Base-by-base conservation (phyloP, 2,113 vertebrate species). In the Galeopterus variegatus region DNA sequence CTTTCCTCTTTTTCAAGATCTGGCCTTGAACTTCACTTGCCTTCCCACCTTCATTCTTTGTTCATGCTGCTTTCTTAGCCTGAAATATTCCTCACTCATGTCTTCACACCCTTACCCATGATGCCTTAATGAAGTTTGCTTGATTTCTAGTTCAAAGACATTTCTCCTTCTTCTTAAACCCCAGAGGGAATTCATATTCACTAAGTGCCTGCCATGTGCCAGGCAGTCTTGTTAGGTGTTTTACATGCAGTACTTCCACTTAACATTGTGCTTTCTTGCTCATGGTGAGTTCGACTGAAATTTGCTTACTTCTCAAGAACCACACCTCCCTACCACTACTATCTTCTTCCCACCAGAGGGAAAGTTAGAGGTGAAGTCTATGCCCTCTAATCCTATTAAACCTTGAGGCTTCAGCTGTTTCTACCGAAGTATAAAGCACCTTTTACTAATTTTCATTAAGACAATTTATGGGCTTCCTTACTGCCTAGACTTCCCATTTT, bases 121-220 rank as follows among this genome's bases (percentile, higher is more conserved):
- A 67, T 62, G 36, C 3, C n/a, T 87, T 67, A 88, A 73, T 81
- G 70, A 94, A 58, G 26, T 93, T 76, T 73, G 23, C 85, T 93
- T 84, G 41, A 88, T 80, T 54, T 12, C 26, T 91, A 28, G 1
- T 82, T 93, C 86, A 75, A 91, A 87, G 64, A 62, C 8, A 81
- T 93, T 93, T 90, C 79, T 67, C 48, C 77, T 94, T 75, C 36
- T 56, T 70, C 31, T 7, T 75, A 26, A 69, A 92, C 6, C 58
- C 28, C 60, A 50, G 58, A 84, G 26, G 65, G 33, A 76, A 52
- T 91, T 79, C 48, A 26, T 77, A 26, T 50, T 93, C 45, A 54
- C 48, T 5, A 5, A 79, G 36, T 84, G 41, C 50, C 50, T 88
- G 33, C 45, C 67, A 73, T 23, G 31, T 56, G 13, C 26, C 36